Evolutionary conservation across 2,797 vertebrate species (phyloP), one percentile per base, ranked within the genome.

Genomic region (Rhincodon typus): DNA sequence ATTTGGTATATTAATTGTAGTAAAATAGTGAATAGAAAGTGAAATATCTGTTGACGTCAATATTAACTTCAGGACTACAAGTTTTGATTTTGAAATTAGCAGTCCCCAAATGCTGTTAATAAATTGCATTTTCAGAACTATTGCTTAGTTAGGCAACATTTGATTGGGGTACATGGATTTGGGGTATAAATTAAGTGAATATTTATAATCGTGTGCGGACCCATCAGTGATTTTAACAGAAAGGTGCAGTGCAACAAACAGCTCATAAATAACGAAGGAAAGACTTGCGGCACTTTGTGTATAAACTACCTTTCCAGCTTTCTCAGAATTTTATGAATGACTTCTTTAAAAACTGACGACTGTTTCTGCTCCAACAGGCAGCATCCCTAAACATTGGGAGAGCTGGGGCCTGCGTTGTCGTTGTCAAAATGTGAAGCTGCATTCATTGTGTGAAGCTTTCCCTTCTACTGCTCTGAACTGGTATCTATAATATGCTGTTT

Each of bases 311-410:
- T 91, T 74, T 74, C 69, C 4, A 17, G 10, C 46, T 10, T 69
- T 57, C 53, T 82, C 72, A 79, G 62, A 50, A 57, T 88, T 91
- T 94, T 79, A 69, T 42, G 66, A 82, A 96, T 95, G 57, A 88
- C 84, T 46, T 94, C 57, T 62, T 62, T 62, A 62, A 62, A 62
- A 62, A 62, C n/a, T 84, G 57, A 74, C 70, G 23, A 94, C 96
- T 96, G n/a, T 96, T 91, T 96, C 96, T 82, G 96, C 96, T 95
- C 96, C 79, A 96, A 96, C 97, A 98, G 98, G 98, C 98, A 98
- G 97, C 98, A 74, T 98, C 98, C 91, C 96, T 98, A 97, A 98
- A 98, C 96, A 98, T 98, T 95, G 98, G 97, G 96, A 97, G 98
- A 97, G 98, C 98, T 66, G 98, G 98, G 88, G 98, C 98, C 95